Evolutionary conservation across 2,113 vertebrate genomes (phyloP).

Genomic region (Prinia subflava): DNA sequence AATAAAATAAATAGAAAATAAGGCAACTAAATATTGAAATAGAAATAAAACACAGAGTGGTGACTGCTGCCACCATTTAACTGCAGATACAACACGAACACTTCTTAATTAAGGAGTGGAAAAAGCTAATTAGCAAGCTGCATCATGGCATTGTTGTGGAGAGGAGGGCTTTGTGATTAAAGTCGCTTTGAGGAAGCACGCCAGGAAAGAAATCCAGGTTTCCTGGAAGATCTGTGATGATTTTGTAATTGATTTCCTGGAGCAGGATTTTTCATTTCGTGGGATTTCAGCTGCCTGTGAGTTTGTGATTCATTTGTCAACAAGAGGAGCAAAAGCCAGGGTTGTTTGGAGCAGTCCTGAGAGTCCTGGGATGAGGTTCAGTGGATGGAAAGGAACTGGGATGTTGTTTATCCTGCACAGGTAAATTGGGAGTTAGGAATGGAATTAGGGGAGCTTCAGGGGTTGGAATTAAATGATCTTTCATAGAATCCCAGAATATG

Average conservation of each 20-base stretch:
- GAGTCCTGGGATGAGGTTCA: background rate
- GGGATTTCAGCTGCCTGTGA: background rate
- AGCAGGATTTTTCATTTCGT: background rate
- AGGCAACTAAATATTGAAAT: background rate
- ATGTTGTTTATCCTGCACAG: rapidly evolving
- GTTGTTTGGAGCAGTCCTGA: background rate
- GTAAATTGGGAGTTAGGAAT: rapidly evolving
- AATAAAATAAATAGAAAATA: background rate
- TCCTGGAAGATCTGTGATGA: background rate
- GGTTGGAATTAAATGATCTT: rapidly evolving
- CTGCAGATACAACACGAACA: background rate
- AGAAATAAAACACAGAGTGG: background rate
- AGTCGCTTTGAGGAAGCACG: background rate
- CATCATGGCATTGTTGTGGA: background rate
- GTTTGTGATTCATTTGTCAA: background rate
- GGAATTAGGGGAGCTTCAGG: background rate
- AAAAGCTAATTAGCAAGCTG: background rate
- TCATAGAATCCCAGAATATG: rapidly evolving
- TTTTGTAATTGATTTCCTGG: background rate
- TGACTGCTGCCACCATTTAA: background rate
- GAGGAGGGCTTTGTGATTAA: background rate
- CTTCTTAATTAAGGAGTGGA: background rate
- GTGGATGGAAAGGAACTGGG: rapidly evolving
- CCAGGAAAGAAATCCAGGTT: background rate
- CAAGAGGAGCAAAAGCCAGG: background rate